phyloP scores from a whole-genome alignment of 1,140 invertebrate species.

The Cardiocondyla obscurior region DNA sequence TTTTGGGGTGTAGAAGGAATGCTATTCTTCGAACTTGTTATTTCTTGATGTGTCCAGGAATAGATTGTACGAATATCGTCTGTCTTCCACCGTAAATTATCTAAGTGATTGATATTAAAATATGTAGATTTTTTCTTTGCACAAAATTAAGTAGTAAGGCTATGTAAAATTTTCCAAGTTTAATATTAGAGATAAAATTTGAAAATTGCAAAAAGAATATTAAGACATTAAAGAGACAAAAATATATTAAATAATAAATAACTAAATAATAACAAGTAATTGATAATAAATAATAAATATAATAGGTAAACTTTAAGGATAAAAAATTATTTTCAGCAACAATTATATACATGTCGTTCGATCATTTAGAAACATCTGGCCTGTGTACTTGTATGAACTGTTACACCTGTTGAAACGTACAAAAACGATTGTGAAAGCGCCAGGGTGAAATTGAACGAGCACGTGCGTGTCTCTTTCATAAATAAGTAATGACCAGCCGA shows the following conservation, averaged over 20 bases:
- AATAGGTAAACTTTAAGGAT: background rate
- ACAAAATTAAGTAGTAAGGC: background rate
- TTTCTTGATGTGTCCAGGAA: background rate
- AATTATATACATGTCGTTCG: background rate
- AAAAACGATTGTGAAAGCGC: conserved; percentile 41
- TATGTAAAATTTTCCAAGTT: background rate
- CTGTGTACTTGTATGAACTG: background rate
- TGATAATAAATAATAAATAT: background rate
- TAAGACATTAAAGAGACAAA: background rate
- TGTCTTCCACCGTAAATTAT: background rate
- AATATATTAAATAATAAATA: too few species aligned
- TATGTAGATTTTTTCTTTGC: background rate
- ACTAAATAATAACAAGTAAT: too few species aligned
- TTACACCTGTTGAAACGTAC: conserved; percentile 64
- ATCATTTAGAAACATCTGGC: background rate
- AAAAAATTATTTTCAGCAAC: background rate
- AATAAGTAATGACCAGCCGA: conserved; percentile 67
- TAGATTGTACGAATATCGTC: background rate
- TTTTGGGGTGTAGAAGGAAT: background rate
- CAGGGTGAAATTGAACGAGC: conserved; percentile 59
- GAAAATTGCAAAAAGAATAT: background rate
- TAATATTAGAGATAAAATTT: background rate
- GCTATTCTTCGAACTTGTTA: background rate
- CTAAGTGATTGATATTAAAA: background rate
- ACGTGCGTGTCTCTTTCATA: conserved; percentile 73